These are phyloP conservation scores for Lucilia cuprina DNA, from an alignment of 1,140 invertebrate species.

Conservation along the genomic window DNA sequence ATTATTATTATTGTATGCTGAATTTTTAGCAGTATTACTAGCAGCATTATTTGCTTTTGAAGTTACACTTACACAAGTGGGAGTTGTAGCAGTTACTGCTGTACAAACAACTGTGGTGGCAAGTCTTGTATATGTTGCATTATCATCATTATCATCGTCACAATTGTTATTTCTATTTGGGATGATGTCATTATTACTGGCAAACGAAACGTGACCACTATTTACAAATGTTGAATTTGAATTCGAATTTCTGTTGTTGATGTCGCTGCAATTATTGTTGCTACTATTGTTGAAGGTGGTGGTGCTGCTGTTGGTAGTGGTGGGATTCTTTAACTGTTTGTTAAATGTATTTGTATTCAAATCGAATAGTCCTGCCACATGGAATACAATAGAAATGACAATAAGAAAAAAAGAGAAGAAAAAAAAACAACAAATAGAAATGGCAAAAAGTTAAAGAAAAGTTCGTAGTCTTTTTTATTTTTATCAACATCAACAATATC, in stretches of 20 bases:
- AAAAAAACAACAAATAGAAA: conserved; percentile 3
- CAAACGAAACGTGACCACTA: conserved; percentile 21
- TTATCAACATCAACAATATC: neutral
- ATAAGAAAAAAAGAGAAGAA: neutral
- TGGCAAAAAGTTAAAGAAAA: conserved; percentile 10
- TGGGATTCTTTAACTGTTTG: conserved; percentile 16
- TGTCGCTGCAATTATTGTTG: neutral
- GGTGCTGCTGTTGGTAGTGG: neutral
- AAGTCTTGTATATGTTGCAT: conserved; percentile 8
- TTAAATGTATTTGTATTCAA: conserved; percentile 21
- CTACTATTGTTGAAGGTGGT: conserved; percentile 1
- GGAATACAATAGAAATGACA: conserved; percentile 12
- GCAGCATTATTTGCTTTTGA: neutral
- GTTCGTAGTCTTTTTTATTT: neutral
- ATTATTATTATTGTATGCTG: neutral
- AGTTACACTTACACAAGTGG: conserved; percentile 38
- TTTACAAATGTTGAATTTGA: neutral
- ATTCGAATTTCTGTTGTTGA: conserved; percentile 17
- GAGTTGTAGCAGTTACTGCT: conserved; percentile 21
- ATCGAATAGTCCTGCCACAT: conserved; percentile 31
- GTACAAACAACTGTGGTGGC: conserved; percentile 46
- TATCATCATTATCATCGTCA: conserved; percentile 19
- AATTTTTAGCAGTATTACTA: neutral
- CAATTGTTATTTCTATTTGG: conserved; percentile 29
- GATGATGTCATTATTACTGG: conserved; percentile 28